These are phyloP conservation scores for Potamarius usumacintae DNA, from an alignment of 2,113 vertebrate species.

Conservation along the genomic window DNA sequence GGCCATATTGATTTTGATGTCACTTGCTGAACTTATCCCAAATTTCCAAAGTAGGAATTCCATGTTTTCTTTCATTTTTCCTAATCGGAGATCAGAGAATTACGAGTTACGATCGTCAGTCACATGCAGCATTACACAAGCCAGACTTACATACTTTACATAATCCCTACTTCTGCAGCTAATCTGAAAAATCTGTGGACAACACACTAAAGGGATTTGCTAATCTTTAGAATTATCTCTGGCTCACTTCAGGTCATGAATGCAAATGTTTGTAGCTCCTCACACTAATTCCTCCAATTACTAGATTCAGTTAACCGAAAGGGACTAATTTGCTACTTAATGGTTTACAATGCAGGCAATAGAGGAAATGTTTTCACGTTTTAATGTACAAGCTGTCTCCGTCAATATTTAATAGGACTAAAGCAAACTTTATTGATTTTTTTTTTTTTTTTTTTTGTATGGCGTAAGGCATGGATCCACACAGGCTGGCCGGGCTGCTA, in stretches of 20 bases:
- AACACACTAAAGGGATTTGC: background rate
- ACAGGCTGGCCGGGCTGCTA: constrained; percentile 78
- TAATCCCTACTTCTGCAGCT: background rate
- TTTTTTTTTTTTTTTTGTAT: background rate
- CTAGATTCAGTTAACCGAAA: background rate
- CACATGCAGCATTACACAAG: background rate
- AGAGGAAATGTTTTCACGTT: background rate
- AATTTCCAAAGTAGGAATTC: background rate
- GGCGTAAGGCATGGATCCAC: constrained; percentile 64
- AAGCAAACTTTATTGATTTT: background rate
- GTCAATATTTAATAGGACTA: background rate
- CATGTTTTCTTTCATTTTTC: background rate
- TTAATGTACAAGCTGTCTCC: background rate
- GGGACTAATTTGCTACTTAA: background rate
- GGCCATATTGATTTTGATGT: background rate
- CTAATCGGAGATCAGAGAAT: background rate
- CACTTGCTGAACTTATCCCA: background rate
- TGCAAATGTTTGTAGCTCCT: background rate
- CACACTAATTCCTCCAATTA: constrained; percentile 1
- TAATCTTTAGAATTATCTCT: background rate
- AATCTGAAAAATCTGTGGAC: background rate
- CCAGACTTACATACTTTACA: background rate
- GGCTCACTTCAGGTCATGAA: background rate
- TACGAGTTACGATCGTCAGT: background rate
- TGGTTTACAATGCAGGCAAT: background rate